Evolutionary conservation across 1,140 invertebrate species (phyloP), one percentile per base, ranked within the genome.

Genomic region (Sycophila sp.): DNA sequence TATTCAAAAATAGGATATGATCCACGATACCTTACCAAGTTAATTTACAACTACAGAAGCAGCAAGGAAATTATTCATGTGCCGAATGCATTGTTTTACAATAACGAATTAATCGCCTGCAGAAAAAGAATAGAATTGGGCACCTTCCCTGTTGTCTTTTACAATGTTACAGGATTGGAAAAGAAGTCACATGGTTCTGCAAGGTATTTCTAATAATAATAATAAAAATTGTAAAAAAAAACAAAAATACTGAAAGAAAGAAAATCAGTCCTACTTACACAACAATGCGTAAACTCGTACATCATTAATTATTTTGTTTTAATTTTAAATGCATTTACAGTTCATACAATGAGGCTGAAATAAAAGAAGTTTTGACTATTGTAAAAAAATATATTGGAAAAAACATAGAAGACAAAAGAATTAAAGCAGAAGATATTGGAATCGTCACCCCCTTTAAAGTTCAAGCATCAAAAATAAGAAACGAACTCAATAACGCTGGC

Each of bases 381-480:
- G n/a, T n/a, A n/a, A n/a, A n/a, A n/a, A n/a, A n/a, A n/a, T n/a
- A n/a, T n/a, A n/a, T n/a, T n/a, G n/a, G n/a, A n/a, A n/a, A n/a
- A n/a, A n/a, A n/a, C 24, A 15, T 6, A 11, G 4, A 11, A 38
- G 24, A 24, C 4, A 22, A 87, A 59, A 81, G n/a, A n/a, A n/a
- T 95, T 11, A 47, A 63, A 1, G 80, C 85, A 34, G 80, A 87
- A 28, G 90, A 96, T 70, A 93, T 97, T 60, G 94, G 94, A 0
- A 88, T 97, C 22, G 91, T 97, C 55, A 92, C 94, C 4, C 95
- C 95, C 0, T 97, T 96, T 79, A 88, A 88, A 70, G 88, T 89
- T 75, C 93, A 94, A 81, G 88, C 90, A 40, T 86, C 78, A 15
- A 75, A 76, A 19, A 90, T 92, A 47, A 80, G 88, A 76, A 86